A percentile compares a stretch with the other conserved stretches of the same genome.
These are phyloP conservation scores for Astropecten irregularis DNA, from an alignment of 53 echinoderm and acorn worm species.

Conservation along the genomic window DNA sequence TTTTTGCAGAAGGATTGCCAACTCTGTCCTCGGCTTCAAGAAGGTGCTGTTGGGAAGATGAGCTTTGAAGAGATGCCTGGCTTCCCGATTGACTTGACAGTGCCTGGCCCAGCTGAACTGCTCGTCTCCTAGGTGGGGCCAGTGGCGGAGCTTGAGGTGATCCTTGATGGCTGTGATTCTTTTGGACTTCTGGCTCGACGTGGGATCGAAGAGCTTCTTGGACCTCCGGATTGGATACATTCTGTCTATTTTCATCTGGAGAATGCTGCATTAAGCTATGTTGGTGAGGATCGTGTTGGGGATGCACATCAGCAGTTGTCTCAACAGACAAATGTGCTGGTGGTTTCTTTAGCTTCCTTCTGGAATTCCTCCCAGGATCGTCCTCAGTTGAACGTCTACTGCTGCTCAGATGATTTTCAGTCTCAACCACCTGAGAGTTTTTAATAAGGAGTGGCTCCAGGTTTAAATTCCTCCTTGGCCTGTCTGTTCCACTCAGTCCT, in stretches of 20 bases:
- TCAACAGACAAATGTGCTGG: neutral
- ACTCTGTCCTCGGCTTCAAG: neutral
- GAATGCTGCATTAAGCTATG: no score
- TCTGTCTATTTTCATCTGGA: neutral
- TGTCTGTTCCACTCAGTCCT: neutral
- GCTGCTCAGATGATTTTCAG: no score
- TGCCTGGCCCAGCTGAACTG: neutral
- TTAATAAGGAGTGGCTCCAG: constrained; percentile 15
- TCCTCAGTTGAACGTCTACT: neutral
- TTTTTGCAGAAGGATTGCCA: neutral
- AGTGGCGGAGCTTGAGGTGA: neutral
- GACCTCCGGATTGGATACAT: neutral
- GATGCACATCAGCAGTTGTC: constrained; percentile 38
- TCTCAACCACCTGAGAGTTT: no score
- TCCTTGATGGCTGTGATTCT: neutral
- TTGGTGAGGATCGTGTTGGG: neutral
- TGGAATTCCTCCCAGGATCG: neutral
- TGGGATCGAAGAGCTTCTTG: neutral
- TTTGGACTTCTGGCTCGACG: neutral
- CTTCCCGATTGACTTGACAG: neutral
- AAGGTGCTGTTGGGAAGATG: constrained; percentile 1
- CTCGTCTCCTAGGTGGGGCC: constrained; percentile 15
- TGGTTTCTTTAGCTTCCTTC: neutral
- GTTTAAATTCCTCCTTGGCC: neutral
- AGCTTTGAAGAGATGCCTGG: constrained; percentile 23